Percentiles rank a stretch among this genome's conserved stretches.
These are phyloP conservation scores for Scaptomyza polygonia DNA, from an alignment of 2,888 invertebrate species.

Conservation along the genomic window DNA sequence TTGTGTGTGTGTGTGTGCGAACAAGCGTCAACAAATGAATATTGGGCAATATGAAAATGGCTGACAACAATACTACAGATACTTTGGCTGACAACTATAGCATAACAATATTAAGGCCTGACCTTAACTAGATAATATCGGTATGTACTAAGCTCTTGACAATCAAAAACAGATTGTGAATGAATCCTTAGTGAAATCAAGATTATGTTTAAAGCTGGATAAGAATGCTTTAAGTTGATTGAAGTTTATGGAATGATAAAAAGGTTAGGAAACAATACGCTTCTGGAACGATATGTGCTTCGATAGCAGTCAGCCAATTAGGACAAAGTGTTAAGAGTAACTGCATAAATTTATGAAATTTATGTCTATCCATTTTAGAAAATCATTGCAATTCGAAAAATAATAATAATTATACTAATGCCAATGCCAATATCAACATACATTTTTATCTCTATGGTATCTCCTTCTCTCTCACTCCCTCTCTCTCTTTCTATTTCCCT, in stretches of 20 bases:
- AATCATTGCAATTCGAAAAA: no score
- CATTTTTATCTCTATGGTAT: conserved; percentile 19
- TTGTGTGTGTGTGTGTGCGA: not conserved
- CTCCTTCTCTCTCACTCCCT: conserved; percentile 2
- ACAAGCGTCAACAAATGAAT: conserved; percentile 61
- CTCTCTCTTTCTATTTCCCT: not conserved
- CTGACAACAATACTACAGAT: conserved; percentile 54
- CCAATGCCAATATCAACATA: conserved; percentile 45
- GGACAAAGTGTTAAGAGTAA: no score
- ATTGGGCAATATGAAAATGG: conserved; percentile 61
- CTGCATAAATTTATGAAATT: no score
- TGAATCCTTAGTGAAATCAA: not conserved
- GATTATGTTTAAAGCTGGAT: not conserved
- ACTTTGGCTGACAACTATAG: conserved; percentile 8
- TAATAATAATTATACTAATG: conserved; percentile 6
- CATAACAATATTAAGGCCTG: conserved; percentile 21
- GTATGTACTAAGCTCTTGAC: conserved; percentile 15
- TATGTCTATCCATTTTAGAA: no score
- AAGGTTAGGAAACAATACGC: not conserved
- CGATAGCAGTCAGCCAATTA: no score
- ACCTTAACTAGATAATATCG: not conserved
- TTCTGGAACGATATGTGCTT: no score
- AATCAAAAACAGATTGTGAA: not conserved
- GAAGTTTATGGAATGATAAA: not conserved
- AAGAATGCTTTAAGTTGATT: not conserved